Percentiles rank a stretch among this genome's conserved stretches.
Evolutionary conservation across 2,888 invertebrate species (phyloP).

Genomic region (Cephus rjabovi): DNA sequence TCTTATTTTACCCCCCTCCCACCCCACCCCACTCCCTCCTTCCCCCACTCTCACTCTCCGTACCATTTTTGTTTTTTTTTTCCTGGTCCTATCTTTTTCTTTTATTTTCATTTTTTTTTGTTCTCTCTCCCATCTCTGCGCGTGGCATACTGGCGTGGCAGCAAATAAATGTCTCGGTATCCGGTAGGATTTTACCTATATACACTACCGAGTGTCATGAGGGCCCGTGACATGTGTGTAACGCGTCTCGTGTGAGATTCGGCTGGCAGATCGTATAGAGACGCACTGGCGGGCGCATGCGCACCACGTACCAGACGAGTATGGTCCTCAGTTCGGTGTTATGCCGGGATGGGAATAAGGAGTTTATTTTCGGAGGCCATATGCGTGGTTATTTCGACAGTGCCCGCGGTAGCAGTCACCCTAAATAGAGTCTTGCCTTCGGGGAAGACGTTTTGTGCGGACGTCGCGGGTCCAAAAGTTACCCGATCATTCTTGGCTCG

Average conservation of each 20-base stretch:
- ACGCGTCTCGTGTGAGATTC: slow-evolving; percentile 43
- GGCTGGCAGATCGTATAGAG: background rate
- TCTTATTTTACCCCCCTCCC: background rate
- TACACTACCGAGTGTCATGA: slow-evolving; percentile 29
- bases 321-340: slow-evolving; percentile 17
- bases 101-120: slow-evolving; percentile 28
- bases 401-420: slow-evolving; percentile 41
- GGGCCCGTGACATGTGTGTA: slow-evolving; percentile 33
- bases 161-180: slow-evolving; percentile 58
- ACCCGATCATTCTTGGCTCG: background rate
- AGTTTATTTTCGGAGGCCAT: slow-evolving; percentile 65
- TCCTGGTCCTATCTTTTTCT: slow-evolving; percentile 22
- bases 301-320: background rate
- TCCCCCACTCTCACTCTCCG: background rate
- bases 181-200: slow-evolving; percentile 38
- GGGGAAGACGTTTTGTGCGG: slow-evolving; percentile 1
- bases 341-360: slow-evolving; percentile 58
- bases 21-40: background rate
- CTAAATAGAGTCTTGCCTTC: slow-evolving; percentile 48
- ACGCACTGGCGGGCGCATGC: background rate
- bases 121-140: slow-evolving; percentile 23
- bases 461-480: background rate
- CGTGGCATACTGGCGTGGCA: slow-evolving; percentile 31
- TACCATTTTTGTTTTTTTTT: slow-evolving; percentile 21
- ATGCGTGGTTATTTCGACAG: slow-evolving; percentile 65